phyloP scores from a whole-genome alignment of 2,797 vertebrate genomes.

The Fistularia tabacaria region DNA sequence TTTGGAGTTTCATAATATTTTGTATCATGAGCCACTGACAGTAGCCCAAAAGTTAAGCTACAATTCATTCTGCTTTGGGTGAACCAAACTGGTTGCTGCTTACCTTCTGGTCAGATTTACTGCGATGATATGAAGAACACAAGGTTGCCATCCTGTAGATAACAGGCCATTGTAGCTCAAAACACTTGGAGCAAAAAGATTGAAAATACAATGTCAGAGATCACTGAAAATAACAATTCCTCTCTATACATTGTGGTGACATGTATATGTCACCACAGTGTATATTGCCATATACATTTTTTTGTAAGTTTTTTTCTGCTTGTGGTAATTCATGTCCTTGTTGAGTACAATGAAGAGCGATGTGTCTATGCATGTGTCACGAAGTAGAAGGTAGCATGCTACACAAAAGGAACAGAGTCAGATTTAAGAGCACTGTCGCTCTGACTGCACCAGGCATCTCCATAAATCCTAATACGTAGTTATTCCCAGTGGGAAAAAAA shows the following conservation, averaged over 20 bases:
- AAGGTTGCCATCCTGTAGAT: no score
- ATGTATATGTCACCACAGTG: no score
- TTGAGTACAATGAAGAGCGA: conserved; percentile 44
- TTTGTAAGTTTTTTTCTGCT: conserved; percentile 38
- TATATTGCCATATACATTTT: conserved; percentile 43
- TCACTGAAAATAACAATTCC: conserved; percentile 19
- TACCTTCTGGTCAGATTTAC: no score
- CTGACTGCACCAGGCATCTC: conserved; percentile 52
- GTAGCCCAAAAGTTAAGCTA: no score
- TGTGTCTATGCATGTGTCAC: conserved; percentile 51
- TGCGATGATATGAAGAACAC: no score
- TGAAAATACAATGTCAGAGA: conserved; percentile 11
- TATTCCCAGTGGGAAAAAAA: conserved; percentile 45
- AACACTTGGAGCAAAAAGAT: neutral
- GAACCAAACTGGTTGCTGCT: no score
- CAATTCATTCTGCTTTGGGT: no score
- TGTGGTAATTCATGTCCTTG: conserved; percentile 54
- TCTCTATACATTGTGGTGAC: conserved; percentile 9
- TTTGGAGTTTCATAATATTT: neutral
- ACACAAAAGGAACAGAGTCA: conserved; percentile 58
- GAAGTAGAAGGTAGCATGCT: conserved; percentile 60
- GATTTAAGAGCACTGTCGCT: conserved; percentile 65
- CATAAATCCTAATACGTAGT: conserved; percentile 70
- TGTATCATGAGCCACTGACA: no score
- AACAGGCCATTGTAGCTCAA: neutral